phyloP scores from a whole-genome alignment of 2,888 invertebrate genomes.

The Drosophila emarginata region DNA sequence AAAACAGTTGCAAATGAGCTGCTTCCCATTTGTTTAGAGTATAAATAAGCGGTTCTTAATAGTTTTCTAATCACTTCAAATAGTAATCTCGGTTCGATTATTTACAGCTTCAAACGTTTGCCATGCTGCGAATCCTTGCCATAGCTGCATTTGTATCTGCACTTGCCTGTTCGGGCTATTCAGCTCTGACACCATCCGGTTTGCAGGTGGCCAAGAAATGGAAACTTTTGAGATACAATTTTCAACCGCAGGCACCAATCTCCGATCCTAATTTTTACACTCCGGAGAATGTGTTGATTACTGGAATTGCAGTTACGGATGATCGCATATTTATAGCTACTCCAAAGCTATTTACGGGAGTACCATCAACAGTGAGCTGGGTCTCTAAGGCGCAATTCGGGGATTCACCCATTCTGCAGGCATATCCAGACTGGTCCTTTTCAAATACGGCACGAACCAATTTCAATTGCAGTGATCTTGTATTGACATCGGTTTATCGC shows the following conservation, averaged over 20 bases:
- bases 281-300: slow-evolving; percentile 89
- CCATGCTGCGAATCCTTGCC: slow-evolving; percentile 45
- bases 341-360: slow-evolving; percentile 89
- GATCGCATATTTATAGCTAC: slow-evolving; percentile 89
- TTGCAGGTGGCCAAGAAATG: slow-evolving; percentile 88
- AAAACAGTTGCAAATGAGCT: not conserved
- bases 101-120: slow-evolving; percentile 23
- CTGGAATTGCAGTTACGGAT: slow-evolving; percentile 89
- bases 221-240: slow-evolving; percentile 87
- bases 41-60: not conserved
- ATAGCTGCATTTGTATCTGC: slow-evolving; percentile 33
- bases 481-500: slow-evolving; percentile 91
- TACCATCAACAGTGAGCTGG: slow-evolving; percentile 89
- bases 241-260: slow-evolving; percentile 85
- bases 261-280: slow-evolving; percentile 83
- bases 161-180: slow-evolving; percentile 39
- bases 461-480: slow-evolving; percentile 89
- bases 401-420: slow-evolving; percentile 87
- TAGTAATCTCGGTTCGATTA: not conserved
- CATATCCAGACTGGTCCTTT: slow-evolving; percentile 90
- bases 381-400: slow-evolving; percentile 87
- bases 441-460: slow-evolving; percentile 87
- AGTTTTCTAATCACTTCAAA: not conserved
- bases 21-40: not conserved
- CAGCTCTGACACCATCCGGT: slow-evolving; percentile 33